Evolutionary conservation across 2,797 vertebrate species (phyloP).

Genomic region (Champsocephalus gunnari): DNA sequence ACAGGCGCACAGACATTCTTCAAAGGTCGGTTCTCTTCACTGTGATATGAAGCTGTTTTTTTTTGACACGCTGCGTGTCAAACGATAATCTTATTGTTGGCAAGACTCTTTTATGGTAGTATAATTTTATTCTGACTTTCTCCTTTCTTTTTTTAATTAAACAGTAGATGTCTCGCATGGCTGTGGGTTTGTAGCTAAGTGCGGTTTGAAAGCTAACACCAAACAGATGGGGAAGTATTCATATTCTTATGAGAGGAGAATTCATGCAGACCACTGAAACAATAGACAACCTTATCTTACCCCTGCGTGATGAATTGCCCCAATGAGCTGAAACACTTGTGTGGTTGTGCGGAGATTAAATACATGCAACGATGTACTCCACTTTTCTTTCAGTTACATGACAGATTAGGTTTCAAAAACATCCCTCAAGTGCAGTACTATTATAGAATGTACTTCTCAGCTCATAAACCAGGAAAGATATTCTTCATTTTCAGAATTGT

Average conservation of each 20-base stretch:
- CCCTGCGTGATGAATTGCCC: conserved; percentile 58
- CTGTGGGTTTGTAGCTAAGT: conserved; percentile 80
- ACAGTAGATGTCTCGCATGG: conserved; percentile 77
- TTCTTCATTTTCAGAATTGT: conserved; percentile 31
- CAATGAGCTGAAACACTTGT: conserved; percentile 34
- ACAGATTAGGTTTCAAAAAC: conserved; percentile 34
- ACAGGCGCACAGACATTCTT: conserved; percentile 67
- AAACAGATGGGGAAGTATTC: conserved; percentile 82
- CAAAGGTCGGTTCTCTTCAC: conserved; percentile 81
- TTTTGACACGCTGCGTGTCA: conserved; percentile 80
- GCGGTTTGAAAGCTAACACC: conserved; percentile 79
- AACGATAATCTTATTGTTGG: conserved; percentile 86
- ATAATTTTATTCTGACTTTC: conserved; percentile 78
- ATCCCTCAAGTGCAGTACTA: conserved; percentile 38
- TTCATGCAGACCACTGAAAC: conserved; percentile 64
- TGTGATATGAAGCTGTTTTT: conserved; percentile 76
- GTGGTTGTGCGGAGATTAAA: conserved; percentile 40
- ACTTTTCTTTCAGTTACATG: conserved; percentile 20
- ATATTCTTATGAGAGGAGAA: conserved; percentile 70
- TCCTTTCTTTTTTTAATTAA: conserved; percentile 79
- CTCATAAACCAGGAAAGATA: conserved; percentile 34
- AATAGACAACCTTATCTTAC: conserved; percentile 61
- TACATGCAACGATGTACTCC: conserved; percentile 20
- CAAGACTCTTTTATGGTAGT: conserved; percentile 75
- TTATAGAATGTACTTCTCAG: conserved; percentile 41